These are phyloP conservation scores for Pelagia noctiluca DNA, from an alignment of 30 jellyfish, hydroid and myxozoan genomes.

Conservation along the genomic window DNA sequence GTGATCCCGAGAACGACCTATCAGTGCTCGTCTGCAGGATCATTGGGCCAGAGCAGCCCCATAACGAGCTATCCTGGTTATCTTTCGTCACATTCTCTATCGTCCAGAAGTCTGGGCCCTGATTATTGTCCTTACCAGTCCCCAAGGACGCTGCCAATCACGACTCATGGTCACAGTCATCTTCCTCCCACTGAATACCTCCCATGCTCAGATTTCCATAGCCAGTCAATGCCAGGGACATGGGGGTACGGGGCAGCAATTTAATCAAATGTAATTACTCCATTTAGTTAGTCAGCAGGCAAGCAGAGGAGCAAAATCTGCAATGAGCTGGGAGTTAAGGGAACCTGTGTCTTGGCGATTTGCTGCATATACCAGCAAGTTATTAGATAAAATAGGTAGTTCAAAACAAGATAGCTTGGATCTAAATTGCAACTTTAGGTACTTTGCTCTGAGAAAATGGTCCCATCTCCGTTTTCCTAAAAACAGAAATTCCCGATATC, in stretches of 20 bases:
- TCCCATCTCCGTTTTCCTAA: no score
- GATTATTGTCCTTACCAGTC: slow-evolving; percentile 88
- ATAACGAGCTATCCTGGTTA: slow-evolving; percentile 81
- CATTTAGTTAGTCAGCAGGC: no score
- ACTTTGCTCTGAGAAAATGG: no score
- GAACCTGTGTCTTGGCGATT: no score
- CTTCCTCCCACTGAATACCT: slow-evolving; percentile 69
- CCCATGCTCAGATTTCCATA: slow-evolving; percentile 82
- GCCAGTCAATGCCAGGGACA: slow-evolving; percentile 63
- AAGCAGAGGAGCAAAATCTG: no score
- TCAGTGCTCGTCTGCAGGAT: slow-evolving; percentile 59
- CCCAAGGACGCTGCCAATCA: slow-evolving; percentile 66
- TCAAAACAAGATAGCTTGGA: no score
- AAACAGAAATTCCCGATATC: no score
- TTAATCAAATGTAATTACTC: no score
- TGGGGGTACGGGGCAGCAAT: slow-evolving; percentile 87
- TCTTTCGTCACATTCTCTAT: slow-evolving; percentile 63
- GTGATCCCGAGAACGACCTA: slow-evolving; percentile 55
- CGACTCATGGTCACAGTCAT: slow-evolving; percentile 71
- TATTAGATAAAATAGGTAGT: no score
- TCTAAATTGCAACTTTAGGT: no score
- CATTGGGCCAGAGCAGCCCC: slow-evolving; percentile 72
- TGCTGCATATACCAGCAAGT: no score
- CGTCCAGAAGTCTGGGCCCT: slow-evolving; percentile 68
- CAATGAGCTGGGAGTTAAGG: no score